Evolutionary conservation across 2,888 invertebrate species (phyloP).

Genomic region (Aricia artaxerxes): DNA sequence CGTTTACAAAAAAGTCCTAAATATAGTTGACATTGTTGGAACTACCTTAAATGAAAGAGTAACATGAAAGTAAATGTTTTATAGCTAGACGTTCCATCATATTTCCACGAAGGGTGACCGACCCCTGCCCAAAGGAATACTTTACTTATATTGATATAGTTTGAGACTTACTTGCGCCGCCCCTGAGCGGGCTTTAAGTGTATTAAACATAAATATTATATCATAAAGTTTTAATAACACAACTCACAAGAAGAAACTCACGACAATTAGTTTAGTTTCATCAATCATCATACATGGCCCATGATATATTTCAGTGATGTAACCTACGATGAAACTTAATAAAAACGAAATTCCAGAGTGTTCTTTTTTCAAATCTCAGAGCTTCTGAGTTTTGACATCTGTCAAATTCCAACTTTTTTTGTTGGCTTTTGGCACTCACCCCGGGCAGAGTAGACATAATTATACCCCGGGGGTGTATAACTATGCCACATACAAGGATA

Average conservation of each 20-base stretch:
- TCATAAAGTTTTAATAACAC: neutral
- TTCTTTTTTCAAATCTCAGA: neutral
- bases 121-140: constrained; percentile 15
- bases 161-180: neutral
- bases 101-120: neutral
- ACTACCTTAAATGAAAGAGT: neutral
- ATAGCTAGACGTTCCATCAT: constrained; percentile 13
- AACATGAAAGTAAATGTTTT: neutral
- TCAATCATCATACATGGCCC: neutral
- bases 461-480: too few species aligned
- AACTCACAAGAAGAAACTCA: neutral
- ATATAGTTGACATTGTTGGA: neutral
- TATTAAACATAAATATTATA: constrained; percentile 22
- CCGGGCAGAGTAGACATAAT: too few species aligned
- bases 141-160: constrained; percentile 21
- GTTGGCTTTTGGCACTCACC: too few species aligned
- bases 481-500: too few species aligned
- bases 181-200: constrained; percentile 13
- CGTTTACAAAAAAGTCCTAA: neutral
- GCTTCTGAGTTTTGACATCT: neutral
- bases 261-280: neutral
- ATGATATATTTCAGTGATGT: neutral
- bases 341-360: neutral
- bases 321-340: neutral
- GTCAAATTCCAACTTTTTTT: neutral